Percentiles rank a stretch among this genome's conserved stretches.
These are phyloP conservation scores for Eulacestoma nigropectus DNA, from an alignment of 2,113 vertebrate species.

Conservation along the genomic window DNA sequence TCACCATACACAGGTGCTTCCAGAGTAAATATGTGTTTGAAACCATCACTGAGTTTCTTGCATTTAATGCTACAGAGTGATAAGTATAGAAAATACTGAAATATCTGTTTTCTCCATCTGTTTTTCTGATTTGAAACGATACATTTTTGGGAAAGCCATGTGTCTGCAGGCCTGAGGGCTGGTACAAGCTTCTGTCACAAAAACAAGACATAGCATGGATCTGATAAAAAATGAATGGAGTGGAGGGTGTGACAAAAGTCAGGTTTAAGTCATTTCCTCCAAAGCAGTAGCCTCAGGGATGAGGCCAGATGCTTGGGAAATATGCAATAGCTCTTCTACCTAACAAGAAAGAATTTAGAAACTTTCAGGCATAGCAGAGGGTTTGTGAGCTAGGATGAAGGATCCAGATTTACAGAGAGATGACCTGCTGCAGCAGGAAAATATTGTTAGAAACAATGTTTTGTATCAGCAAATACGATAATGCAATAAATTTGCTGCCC, in stretches of 20 bases:
- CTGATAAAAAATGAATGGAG: not conserved
- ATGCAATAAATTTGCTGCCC: not conserved
- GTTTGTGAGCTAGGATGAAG: not conserved
- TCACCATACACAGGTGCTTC: not conserved
- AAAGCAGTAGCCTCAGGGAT: not conserved
- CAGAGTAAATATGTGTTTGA: not conserved
- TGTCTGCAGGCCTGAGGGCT: not conserved
- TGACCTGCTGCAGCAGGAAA: not conserved
- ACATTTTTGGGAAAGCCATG: accelerated
- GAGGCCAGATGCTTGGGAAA: not conserved
- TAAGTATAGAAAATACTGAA: not conserved
- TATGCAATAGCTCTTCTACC: not conserved
- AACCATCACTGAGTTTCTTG: not conserved
- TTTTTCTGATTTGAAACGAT: not conserved
- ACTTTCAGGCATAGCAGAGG: not conserved
- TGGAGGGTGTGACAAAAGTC: not conserved
- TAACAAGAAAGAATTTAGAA: not conserved
- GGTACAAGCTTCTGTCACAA: not conserved
- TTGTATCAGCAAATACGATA: not conserved
- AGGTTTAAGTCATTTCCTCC: not conserved
- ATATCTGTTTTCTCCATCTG: not conserved
- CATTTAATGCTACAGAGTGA: not conserved
- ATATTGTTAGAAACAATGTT: not conserved
- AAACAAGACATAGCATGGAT: not conserved
- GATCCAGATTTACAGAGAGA: not conserved